Conservation (phyloP, 2,888 invertebrate species). For the Enchytraeus crypticus region DNA sequence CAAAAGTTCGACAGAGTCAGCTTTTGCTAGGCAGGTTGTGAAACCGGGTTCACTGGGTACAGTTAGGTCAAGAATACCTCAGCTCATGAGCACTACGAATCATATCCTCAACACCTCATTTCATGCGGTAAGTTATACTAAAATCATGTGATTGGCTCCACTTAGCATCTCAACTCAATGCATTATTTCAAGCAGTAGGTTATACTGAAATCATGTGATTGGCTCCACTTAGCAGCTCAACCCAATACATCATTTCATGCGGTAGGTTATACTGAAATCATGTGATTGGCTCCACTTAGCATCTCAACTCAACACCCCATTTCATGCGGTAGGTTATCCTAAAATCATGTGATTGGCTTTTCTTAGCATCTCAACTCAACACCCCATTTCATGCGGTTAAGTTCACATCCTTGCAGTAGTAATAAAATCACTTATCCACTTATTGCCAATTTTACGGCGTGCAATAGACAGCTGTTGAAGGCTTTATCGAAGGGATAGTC, state of each 20-base stretch:
- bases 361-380: background rate
- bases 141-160: background rate
- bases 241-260: background rate
- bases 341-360: background rate
- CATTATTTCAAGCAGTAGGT: background rate
- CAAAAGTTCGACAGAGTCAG: too few species aligned
- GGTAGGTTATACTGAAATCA: background rate
- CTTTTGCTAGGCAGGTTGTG: constrained; percentile 6
- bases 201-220: background rate
- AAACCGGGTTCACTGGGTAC: constrained; percentile 2
- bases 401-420: too few species aligned
- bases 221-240: background rate
- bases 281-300: background rate
- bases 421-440: too few species aligned
- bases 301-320: background rate
- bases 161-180: background rate
- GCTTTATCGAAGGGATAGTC: too few species aligned
- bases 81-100: background rate
- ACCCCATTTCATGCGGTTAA: background rate
- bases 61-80: background rate
- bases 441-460: too few species aligned
- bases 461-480: too few species aligned
- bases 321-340: background rate
- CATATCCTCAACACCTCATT: background rate
- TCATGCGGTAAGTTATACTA: background rate